phyloP scores from a whole-genome alignment of 2,797 vertebrate genomes.

The Pristis pectinata region DNA sequence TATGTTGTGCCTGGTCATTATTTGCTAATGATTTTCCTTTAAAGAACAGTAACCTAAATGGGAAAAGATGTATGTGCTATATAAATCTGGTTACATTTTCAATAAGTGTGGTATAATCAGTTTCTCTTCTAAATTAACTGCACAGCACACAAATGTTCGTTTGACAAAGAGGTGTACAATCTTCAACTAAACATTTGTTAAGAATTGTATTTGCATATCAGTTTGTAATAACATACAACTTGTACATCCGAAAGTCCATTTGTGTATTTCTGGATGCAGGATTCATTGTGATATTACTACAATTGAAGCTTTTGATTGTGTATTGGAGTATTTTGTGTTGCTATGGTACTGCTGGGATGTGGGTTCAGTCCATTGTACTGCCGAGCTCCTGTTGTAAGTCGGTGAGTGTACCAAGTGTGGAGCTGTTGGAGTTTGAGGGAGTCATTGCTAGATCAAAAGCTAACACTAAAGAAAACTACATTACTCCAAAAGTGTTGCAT shows the following conservation, averaged over 20 bases:
- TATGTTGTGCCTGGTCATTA: background rate
- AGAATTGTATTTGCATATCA: background rate
- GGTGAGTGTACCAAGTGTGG: background rate
- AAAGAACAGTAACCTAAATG: background rate
- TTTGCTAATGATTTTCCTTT: conserved; percentile 2
- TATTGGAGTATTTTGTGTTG: background rate
- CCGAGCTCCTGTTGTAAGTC: background rate
- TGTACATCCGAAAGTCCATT: background rate
- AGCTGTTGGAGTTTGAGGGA: background rate
- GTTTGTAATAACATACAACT: background rate
- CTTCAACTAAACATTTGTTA: background rate
- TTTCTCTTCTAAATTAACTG: conserved; percentile 13
- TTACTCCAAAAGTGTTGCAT: background rate
- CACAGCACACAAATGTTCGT: background rate
- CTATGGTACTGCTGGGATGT: background rate
- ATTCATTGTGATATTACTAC: background rate
- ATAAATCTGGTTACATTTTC: background rate
- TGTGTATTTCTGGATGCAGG: background rate
- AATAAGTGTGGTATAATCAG: background rate
- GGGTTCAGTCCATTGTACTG: background rate
- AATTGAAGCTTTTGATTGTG: background rate
- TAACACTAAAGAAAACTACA: background rate
- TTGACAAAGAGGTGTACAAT: background rate
- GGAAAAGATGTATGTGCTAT: background rate
- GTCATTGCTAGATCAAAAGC: background rate